phyloP scores from a whole-genome alignment of 2,888 invertebrate species.

The Pardosa pseudoannulata region DNA sequence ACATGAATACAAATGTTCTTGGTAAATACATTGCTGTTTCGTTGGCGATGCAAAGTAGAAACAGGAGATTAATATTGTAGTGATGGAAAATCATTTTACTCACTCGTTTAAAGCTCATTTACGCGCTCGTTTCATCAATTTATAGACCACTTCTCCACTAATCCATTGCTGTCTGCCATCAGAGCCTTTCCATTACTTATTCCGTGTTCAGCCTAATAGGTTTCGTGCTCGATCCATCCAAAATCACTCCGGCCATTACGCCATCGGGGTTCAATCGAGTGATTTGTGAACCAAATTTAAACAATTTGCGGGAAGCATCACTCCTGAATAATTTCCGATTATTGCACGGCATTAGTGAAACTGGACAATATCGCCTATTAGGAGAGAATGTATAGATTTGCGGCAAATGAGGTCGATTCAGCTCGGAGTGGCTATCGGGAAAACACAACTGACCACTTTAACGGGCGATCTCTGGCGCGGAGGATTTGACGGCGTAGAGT shows the following conservation, averaged over 20 bases:
- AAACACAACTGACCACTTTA: no score
- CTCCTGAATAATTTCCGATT: constrained; percentile 12
- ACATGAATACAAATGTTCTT: no score
- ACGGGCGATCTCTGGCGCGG: no score
- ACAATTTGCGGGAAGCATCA: neutral
- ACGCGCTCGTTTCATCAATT: neutral
- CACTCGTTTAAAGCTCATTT: constrained; percentile 15
- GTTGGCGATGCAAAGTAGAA: neutral
- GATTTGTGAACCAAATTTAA: constrained; percentile 14
- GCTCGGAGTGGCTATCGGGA: neutral
- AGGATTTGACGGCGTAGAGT: no score
- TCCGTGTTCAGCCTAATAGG: neutral
- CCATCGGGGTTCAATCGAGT: constrained; percentile 16
- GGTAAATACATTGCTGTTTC: neutral
- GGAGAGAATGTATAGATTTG: constrained; percentile 11
- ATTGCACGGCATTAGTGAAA: neutral
- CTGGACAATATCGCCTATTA: constrained; percentile 32
- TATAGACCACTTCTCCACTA: neutral
- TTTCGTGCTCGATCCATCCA: neutral
- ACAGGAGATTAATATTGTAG: neutral
- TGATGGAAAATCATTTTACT: neutral
- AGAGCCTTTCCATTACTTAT: neutral
- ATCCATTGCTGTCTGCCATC: neutral
- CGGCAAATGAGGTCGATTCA: neutral
- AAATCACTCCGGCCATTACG: constrained; percentile 5